Percentiles rank a stretch among this genome's conserved stretches.
Conservation (phyloP, 2,797 vertebrate species). For the Propithecus deckenii region DNA sequence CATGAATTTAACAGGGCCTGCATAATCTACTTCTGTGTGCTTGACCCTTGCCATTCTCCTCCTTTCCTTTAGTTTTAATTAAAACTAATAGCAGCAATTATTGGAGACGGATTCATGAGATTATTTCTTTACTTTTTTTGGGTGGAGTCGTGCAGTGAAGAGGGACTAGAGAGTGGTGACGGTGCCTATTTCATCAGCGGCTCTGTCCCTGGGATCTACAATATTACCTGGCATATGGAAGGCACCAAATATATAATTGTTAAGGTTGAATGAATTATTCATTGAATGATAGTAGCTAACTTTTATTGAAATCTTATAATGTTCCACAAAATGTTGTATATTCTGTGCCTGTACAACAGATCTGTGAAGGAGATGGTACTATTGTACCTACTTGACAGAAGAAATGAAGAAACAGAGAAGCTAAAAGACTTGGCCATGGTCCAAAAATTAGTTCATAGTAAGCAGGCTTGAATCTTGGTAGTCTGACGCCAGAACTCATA, state of each 20-base stretch:
- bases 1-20: neutral
- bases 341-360: neutral
- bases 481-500: neutral
- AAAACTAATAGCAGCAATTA: neutral
- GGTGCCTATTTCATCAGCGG: neutral
- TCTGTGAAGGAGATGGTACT: neutral
- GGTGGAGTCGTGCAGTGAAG: neutral
- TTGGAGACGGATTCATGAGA: neutral
- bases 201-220: neutral
- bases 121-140: neutral
- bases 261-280: neutral
- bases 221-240: neutral
- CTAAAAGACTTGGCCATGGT: neutral
- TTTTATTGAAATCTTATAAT: neutral
- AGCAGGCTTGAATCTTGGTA: neutral
- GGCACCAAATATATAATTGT: neutral
- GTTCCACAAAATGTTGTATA: neutral
- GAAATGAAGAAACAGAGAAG: neutral
- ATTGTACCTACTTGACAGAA: neutral
- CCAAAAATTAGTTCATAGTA: fast-evolving
- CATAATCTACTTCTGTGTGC: too few relatives aligned
- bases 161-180: neutral
- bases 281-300: neutral
- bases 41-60: neutral
- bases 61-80: neutral